Conservation (phyloP, 2,113 vertebrate species). For the Rissa tridactyla region DNA sequence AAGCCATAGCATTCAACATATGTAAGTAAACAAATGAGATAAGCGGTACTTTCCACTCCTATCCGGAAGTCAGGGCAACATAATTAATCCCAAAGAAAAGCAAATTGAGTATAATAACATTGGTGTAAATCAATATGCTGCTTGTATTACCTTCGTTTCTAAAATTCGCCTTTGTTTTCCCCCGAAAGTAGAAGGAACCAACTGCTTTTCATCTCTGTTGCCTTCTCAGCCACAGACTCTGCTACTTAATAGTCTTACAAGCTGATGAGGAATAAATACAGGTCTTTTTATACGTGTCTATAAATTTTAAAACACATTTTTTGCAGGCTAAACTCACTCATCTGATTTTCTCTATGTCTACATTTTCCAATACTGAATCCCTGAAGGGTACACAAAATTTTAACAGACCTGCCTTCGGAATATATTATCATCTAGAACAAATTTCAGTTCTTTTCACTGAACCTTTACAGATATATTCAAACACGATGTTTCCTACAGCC, state of each 20-base stretch:
- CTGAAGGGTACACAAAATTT: background rate
- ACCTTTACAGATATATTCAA: background rate
- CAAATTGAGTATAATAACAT: background rate
- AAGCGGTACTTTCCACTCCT: slow-evolving; percentile 12
- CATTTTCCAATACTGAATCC: background rate
- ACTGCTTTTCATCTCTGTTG: background rate
- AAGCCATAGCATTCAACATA: background rate
- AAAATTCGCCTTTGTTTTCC: background rate
- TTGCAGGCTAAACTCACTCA: background rate
- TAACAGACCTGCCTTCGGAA: background rate
- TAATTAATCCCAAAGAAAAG: background rate
- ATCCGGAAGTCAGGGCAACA: background rate
- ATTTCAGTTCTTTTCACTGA: background rate
- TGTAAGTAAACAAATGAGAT: background rate
- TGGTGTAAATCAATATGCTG: background rate
- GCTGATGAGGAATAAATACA: background rate
- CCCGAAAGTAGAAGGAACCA: background rate
- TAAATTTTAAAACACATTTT: background rate
- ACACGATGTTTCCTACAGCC: background rate
- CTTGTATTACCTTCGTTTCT: background rate
- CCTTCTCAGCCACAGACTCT: background rate
- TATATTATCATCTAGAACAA: background rate
- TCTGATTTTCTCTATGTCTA: background rate
- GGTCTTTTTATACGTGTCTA: background rate
- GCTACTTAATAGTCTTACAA: background rate